Percentiles rank a stretch among this genome's conserved stretches.
phyloP scores from a whole-genome alignment of 2,888 invertebrate genomes.

The Andrena haemorrhoa region DNA sequence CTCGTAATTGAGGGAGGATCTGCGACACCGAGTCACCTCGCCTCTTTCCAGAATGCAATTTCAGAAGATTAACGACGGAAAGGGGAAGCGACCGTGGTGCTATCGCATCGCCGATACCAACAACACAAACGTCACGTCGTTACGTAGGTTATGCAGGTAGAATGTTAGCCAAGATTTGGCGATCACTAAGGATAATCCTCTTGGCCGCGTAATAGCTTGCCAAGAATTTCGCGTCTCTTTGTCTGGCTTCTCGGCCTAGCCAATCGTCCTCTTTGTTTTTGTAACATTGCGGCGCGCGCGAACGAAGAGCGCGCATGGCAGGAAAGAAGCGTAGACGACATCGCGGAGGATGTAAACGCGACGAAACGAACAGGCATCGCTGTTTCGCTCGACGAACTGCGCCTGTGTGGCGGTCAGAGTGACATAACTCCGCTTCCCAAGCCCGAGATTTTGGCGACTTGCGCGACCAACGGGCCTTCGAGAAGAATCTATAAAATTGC shows the following conservation, averaged over 20 bases:
- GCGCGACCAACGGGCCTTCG: not conserved
- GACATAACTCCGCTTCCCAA: not conserved
- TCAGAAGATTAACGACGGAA: not conserved
- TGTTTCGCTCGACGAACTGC: conserved; percentile 7
- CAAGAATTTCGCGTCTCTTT: conserved; percentile 45
- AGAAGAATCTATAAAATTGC: not conserved
- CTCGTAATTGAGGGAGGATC: not conserved
- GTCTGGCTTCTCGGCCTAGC: conserved; percentile 14
- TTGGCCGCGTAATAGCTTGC: conserved; percentile 35
- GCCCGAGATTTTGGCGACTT: not conserved
- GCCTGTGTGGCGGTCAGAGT: not conserved
- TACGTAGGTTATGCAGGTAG: conserved; percentile 17
- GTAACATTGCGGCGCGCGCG: conserved; percentile 26
- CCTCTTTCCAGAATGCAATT: not conserved
- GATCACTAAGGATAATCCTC: conserved; percentile 41
- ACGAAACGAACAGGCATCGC: conserved; percentile 10
- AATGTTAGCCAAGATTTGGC: conserved; percentile 54
- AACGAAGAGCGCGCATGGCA: conserved; percentile 24
- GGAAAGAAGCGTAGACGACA: conserved; percentile 9
- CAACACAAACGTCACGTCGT: conserved; percentile 7
- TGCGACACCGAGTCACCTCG: not conserved
- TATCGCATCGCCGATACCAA: not conserved
- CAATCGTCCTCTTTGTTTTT: conserved; percentile 32
- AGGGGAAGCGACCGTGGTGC: not conserved
- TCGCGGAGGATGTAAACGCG: conserved; percentile 16